Evolutionary conservation across 1,140 invertebrate species (phyloP).

Genomic region (Ctenoplectra terminalis): DNA sequence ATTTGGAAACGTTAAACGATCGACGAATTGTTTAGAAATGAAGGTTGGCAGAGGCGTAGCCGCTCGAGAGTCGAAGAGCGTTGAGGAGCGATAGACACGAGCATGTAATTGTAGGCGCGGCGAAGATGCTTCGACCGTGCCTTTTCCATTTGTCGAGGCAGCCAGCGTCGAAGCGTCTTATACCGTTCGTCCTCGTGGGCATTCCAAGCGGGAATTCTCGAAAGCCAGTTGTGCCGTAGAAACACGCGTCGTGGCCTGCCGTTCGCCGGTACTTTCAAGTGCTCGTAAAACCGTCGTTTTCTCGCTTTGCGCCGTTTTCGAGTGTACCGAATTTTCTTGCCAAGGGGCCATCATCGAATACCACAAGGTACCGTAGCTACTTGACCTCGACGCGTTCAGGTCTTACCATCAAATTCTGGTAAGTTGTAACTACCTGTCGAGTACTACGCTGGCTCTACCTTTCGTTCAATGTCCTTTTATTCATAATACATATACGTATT

Average conservation of each 20-base stretch:
- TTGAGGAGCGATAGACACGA: constrained; percentile 47
- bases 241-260: constrained; percentile 64
- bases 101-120: constrained; percentile 66
- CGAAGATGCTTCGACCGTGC: constrained; percentile 68
- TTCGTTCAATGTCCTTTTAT: neutral
- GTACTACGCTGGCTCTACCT: neutral
- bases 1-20: neutral
- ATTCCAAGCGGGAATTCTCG: constrained; percentile 79
- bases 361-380: constrained; percentile 1
- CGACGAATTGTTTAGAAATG: neutral
- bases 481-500: neutral
- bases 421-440: constrained; percentile 21
- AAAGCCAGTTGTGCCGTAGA: constrained; percentile 76
- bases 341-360: constrained; percentile 34
- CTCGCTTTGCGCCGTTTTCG: constrained; percentile 45
- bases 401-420: constrained; percentile 53
- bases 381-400: constrained; percentile 6
- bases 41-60: constrained; percentile 5
- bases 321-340: constrained; percentile 57
- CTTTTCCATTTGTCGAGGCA: constrained; percentile 73
- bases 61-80: constrained; percentile 9
- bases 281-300: constrained; percentile 64
- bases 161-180: constrained; percentile 71
- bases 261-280: constrained; percentile 66
- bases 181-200: constrained; percentile 78